phyloP scores from a whole-genome alignment of 35 echinoderm and acorn worm genomes.

The Diadema setosum region DNA sequence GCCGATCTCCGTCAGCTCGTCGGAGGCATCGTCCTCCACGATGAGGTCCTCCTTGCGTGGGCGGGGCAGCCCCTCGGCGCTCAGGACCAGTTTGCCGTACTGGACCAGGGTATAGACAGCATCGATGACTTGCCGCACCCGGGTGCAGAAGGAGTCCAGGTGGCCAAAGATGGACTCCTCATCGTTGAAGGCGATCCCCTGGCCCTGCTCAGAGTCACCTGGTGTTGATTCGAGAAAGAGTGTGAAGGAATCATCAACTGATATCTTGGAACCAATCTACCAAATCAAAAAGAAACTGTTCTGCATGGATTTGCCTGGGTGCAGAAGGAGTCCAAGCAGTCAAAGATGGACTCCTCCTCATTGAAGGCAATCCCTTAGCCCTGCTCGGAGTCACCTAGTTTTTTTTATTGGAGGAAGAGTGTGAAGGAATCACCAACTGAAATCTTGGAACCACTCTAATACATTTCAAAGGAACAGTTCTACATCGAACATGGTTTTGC shows the following conservation, averaged over 20 bases:
- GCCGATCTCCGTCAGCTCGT: conserved; percentile 28
- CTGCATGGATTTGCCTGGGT: too few species aligned
- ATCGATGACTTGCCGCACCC: conserved; percentile 82
- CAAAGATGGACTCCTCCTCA: conserved; percentile 98
- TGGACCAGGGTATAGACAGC: conserved; percentile 83
- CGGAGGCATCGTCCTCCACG: conserved; percentile 57
- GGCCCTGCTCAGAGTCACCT: conserved; percentile 85
- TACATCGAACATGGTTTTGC: too few species aligned
- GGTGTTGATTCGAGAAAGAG: too few species aligned
- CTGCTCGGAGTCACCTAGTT: conserved; percentile 84
- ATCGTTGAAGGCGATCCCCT: conserved; percentile 86
- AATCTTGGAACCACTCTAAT: too few species aligned
- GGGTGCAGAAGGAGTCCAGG: conserved; percentile 83
- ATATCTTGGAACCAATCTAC: too few species aligned
- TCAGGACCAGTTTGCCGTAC: conserved; percentile 82
- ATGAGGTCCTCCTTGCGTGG: conserved; percentile 79
- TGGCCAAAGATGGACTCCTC: conserved; percentile 99
- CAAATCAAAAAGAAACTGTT: too few species aligned
- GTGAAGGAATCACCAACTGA: too few species aligned
- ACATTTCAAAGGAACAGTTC: too few species aligned
- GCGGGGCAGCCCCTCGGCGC: conserved; percentile 72
- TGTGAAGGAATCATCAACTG: too few species aligned
- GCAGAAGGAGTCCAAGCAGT: conserved; percentile 91
- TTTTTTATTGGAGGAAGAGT: too few species aligned
- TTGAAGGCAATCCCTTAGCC: conserved; percentile 83